Percentiles rank a stretch among this genome's conserved stretches.
phyloP scores from a whole-genome alignment of 2,888 invertebrate species.

The Cremastinae sp. region DNA sequence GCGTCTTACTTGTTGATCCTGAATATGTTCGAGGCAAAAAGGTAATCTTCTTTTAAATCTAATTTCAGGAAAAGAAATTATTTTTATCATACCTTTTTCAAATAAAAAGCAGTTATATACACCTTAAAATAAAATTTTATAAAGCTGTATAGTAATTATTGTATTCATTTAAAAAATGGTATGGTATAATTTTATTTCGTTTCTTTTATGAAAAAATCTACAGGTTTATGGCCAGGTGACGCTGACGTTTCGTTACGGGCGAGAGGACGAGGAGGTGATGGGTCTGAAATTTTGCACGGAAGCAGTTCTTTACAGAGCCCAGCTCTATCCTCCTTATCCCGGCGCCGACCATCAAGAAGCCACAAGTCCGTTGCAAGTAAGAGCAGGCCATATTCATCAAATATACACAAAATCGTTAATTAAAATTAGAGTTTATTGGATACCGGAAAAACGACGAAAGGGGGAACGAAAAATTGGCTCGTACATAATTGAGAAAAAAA shows the following conservation, averaged over 20 bases:
- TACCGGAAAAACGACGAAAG: background rate
- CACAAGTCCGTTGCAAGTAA: constrained; percentile 89
- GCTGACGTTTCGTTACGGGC: constrained; percentile 96
- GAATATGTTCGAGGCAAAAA: constrained; percentile 92
- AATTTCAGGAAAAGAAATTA: too few relatives aligned
- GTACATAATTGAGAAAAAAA: background rate
- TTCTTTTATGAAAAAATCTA: constrained; percentile 1
- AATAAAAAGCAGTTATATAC: too few relatives aligned
- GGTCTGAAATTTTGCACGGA: constrained; percentile 99
- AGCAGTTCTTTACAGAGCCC: constrained; percentile 94
- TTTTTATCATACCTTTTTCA: too few relatives aligned
- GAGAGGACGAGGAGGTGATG: constrained; percentile 99
- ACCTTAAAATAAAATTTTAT: too few relatives aligned
- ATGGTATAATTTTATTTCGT: too few relatives aligned
- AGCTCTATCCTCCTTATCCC: constrained; percentile 88
- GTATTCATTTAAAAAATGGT: too few relatives aligned
- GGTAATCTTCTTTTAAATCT: constrained; percentile 75
- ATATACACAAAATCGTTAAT: too few relatives aligned
- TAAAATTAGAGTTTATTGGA: too few relatives aligned
- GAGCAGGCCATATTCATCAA: too few relatives aligned
- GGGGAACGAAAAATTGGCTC: background rate
- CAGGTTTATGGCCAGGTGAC: constrained; percentile 91
- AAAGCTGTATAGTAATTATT: too few relatives aligned
- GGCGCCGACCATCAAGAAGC: constrained; percentile 82
- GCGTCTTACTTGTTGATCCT: constrained; percentile 95